phyloP scores from a whole-genome alignment of 2,797 vertebrate genomes.

The Phrynocephalus guinanensis region DNA sequence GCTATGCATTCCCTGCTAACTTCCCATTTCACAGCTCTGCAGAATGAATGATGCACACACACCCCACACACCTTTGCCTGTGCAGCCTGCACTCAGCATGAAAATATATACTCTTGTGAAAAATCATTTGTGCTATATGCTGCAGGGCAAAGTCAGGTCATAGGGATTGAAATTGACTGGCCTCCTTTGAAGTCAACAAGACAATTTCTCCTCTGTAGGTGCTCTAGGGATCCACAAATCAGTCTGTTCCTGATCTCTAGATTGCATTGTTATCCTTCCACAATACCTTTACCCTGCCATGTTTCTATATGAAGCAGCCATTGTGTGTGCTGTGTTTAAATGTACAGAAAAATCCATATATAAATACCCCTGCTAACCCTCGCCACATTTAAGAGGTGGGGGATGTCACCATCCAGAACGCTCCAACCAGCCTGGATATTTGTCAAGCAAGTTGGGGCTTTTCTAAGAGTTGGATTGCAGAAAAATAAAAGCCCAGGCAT shows the following conservation, averaged over 20 bases:
- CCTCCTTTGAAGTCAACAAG: background rate
- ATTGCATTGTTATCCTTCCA: background rate
- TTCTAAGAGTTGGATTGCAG: too few species aligned
- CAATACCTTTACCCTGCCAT: too few species aligned
- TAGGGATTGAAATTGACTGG: background rate
- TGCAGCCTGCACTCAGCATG: constrained; percentile 4
- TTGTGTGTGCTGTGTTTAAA: background rate
- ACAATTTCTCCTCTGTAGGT: background rate
- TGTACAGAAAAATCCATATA: background rate
- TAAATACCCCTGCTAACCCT: background rate
- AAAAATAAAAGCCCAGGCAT: too few species aligned
- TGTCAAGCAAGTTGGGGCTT: too few species aligned
- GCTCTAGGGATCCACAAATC: background rate
- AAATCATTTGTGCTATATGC: background rate
- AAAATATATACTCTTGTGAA: constrained; percentile 18
- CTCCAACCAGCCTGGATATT: too few species aligned
- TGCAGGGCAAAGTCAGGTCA: background rate
- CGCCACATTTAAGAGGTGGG: too few species aligned
- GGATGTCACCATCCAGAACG: too few species aligned
- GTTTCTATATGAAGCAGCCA: background rate
- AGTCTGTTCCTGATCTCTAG: background rate
- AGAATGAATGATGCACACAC: background rate
- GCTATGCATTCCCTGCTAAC: background rate
- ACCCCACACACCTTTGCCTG: background rate
- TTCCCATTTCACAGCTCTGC: background rate